Percentiles rank a stretch among this genome's conserved stretches.
Evolutionary conservation across 2,797 vertebrate genomes (phyloP).

Genomic region (Gephyroberyx darwinii): DNA sequence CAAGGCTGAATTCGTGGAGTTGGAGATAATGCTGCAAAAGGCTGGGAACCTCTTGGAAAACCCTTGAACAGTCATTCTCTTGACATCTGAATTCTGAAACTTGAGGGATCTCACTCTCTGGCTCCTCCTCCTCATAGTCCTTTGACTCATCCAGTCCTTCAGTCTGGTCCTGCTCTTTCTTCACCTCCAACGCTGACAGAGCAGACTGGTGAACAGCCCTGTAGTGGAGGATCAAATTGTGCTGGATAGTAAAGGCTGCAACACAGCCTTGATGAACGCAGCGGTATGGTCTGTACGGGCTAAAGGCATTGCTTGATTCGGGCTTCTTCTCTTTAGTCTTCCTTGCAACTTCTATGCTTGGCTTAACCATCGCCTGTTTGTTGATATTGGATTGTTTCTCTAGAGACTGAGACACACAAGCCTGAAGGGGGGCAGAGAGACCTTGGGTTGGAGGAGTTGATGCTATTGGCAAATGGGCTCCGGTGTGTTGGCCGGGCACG

Average conservation of each 20-base stretch:
- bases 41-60: constrained; percentile 91
- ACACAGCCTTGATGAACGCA: constrained; percentile 95
- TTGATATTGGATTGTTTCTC: constrained; percentile 18
- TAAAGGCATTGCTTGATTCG: constrained; percentile 76
- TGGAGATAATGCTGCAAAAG: constrained; percentile 94
- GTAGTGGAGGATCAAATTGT: constrained; percentile 97
- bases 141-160: constrained; percentile 73
- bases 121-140: constrained; percentile 73
- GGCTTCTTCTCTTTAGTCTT: constrained; percentile 85
- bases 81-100: constrained; percentile 92
- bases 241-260: constrained; percentile 96
- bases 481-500: constrained; percentile 7
- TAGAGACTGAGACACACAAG: background rate
- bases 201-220: constrained; percentile 93
- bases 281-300: constrained; percentile 91
- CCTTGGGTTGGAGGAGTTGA: constrained; percentile 18
- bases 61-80: constrained; percentile 92
- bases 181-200: constrained; percentile 85
- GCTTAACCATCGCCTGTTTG: constrained; percentile 35
- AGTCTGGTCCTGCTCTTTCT: constrained; percentile 85
- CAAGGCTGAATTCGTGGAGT: constrained; percentile 89
- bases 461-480: constrained; percentile 26
- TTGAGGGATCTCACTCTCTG: constrained; percentile 76
- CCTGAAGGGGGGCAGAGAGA: constrained; percentile 20
- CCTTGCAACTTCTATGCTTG: constrained; percentile 56